These are phyloP conservation scores for Leptinotarsa rubiginosa DNA, from an alignment of 2,888 invertebrate genomes.

Conservation along the genomic window DNA sequence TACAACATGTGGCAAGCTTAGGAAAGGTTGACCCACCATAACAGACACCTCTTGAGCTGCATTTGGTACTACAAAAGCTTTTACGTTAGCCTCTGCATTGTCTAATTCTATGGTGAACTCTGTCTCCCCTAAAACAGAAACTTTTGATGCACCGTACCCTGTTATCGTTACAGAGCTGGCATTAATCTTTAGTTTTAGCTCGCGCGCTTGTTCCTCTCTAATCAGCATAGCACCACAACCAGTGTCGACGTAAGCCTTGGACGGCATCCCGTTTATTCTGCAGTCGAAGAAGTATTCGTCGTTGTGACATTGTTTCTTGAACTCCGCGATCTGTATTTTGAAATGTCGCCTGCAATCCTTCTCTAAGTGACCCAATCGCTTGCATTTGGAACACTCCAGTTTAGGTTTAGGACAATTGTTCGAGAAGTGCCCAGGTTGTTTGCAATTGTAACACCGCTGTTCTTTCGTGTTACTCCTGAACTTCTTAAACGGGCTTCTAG, in stretches of 20 bases:
- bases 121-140: slow-evolving; percentile 13
- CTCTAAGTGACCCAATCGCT: slow-evolving; percentile 7
- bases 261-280: slow-evolving; percentile 18
- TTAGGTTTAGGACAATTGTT: slow-evolving; percentile 19
- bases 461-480: slow-evolving; percentile 6
- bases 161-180: slow-evolving; percentile 17
- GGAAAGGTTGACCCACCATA: slow-evolving; percentile 39
- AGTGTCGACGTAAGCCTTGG: slow-evolving; percentile 32
- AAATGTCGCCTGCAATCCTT: slow-evolving; percentile 14
- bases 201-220: slow-evolving; percentile 19
- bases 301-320: slow-evolving; percentile 6
- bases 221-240: slow-evolving; percentile 38
- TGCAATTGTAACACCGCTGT: slow-evolving; percentile 21
- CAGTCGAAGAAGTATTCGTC: slow-evolving; percentile 34
- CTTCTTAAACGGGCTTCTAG: slow-evolving; percentile 7
- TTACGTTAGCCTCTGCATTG: slow-evolving; percentile 2
- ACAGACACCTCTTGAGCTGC: slow-evolving; percentile 33
- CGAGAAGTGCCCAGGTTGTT: slow-evolving; percentile 21
- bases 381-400: slow-evolving; percentile 24
- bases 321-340: background rate
- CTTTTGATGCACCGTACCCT: slow-evolving; percentile 29
- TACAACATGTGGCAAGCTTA: slow-evolving; percentile 28
- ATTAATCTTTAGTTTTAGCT: slow-evolving; percentile 1
- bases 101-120: slow-evolving; percentile 10
- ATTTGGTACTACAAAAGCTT: slow-evolving; percentile 19